phyloP scores from a whole-genome alignment of 2,888 invertebrate genomes.

The Amblyjoppa proteus region DNA sequence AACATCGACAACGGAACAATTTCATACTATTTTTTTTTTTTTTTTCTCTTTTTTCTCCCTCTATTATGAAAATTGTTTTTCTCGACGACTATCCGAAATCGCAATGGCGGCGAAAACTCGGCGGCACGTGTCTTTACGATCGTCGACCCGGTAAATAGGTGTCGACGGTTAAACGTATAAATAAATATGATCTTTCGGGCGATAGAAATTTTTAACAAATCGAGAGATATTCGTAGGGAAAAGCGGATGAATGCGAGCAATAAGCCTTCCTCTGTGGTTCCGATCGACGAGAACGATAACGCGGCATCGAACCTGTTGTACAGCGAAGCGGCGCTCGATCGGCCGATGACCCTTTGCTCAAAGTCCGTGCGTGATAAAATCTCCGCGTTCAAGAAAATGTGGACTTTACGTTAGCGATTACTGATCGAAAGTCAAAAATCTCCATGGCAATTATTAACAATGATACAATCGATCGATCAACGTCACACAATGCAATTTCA shows the following conservation, averaged over 20 bases:
- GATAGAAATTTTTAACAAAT: neutral
- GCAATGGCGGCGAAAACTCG: neutral
- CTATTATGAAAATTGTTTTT: neutral
- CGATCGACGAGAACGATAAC: slow-evolving; percentile 23
- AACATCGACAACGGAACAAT: neutral
- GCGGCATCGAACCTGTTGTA: slow-evolving; percentile 26
- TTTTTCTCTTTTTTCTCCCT: neutral
- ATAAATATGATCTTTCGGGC: neutral
- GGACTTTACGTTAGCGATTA: slow-evolving; percentile 8
- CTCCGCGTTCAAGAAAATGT: slow-evolving; percentile 15
- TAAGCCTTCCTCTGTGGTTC: slow-evolving; percentile 15
- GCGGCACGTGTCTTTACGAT: neutral
- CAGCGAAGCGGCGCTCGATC: slow-evolving; percentile 7
- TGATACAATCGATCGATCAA: too few species aligned
- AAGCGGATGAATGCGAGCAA: neutral
- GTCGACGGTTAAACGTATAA: neutral
- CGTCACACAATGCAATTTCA: too few species aligned
- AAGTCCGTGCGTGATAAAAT: slow-evolving; percentile 69
- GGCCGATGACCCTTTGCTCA: slow-evolving; percentile 52
- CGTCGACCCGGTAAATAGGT: neutral
- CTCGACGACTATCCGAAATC: neutral
- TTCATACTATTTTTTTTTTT: neutral
- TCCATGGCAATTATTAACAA: neutral
- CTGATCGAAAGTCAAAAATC: neutral
- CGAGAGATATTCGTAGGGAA: neutral